Base-by-base conservation (phyloP, 2,113 vertebrate genomes). In the Myanophis thanlyinensis region DNA sequence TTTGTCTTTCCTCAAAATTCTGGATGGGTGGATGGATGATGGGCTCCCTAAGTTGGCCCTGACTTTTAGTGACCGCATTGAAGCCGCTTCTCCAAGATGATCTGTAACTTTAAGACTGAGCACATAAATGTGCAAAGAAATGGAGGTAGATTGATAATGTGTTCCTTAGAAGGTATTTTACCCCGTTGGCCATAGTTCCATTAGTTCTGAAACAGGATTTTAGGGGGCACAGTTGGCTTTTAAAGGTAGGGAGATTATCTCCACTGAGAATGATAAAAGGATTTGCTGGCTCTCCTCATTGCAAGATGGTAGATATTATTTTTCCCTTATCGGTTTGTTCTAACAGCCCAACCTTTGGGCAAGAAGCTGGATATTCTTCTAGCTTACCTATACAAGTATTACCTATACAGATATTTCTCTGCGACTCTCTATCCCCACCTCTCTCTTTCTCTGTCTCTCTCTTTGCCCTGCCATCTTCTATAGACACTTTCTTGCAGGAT, bases 161-260 rank as follows among this genome's bases (percentile, higher is more conserved):
- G 59, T 9, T 3, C n/a, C n/a, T n/a, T n/a, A n/a, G n/a, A n/a
- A n/a, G n/a, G n/a, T n/a, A n/a, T n/a, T n/a, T n/a, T n/a, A n/a
- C n/a, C n/a, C n/a, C n/a, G n/a, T n/a, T n/a, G n/a, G 51, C n/a
- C 20, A 0, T 22, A 3, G 13, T 15, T 44, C 2, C 2, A 18
- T 48, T 48, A 30, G 56, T 20, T 67, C 20, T 10, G 47, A 59
- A 35, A 20, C 46, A 49, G 59, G 30, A 73, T 73, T 49, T 62
- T 62, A 30, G 59, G 46, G 27, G 1, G 2, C 25, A 85, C 18
- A 10, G 20, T 18, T 40, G 73, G 35, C 3, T 46, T 85, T 85
- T 46, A 85, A 20, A 44, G 8, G 9, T 85, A 25, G 46, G 84
- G 22, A 85, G 46, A 27, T 12, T 47, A 46, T 20, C 6, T 25